Conservation (phyloP, 2,113 vertebrate genomes). For the Propithecus coquereli region DNA sequence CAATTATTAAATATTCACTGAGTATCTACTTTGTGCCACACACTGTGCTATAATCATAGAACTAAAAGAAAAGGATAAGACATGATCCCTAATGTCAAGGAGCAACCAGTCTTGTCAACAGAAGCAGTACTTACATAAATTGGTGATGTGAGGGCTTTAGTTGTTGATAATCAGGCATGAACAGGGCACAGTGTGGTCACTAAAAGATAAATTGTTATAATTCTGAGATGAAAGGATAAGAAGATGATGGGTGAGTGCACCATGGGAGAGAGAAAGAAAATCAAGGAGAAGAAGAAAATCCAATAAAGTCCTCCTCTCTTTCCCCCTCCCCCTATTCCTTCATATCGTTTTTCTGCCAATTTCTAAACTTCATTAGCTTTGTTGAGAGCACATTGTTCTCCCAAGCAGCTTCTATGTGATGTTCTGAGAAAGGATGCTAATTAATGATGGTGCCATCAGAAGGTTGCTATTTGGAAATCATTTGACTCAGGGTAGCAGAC, state of each 20-base stretch:
- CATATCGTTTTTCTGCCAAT: not conserved
- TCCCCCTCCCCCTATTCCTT: not conserved
- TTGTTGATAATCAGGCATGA: not conserved
- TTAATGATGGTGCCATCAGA: conserved; percentile 40
- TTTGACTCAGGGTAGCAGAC: conserved; percentile 11
- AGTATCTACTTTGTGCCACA: not conserved
- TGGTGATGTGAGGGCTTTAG: not conserved
- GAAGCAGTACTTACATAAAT: not conserved
- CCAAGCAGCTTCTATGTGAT: conserved; percentile 40
- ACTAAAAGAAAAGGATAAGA: not conserved
- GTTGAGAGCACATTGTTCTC: conserved; percentile 9
- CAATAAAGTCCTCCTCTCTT: not conserved
- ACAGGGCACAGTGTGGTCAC: not conserved
- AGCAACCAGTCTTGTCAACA: not conserved
- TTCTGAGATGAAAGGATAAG: not conserved
- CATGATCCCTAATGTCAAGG: not conserved
- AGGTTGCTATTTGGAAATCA: conserved; percentile 54
- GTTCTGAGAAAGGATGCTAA: conserved; percentile 53
- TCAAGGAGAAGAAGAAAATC: not conserved
- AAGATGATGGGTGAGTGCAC: not conserved
- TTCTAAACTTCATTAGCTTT: conserved; percentile 28
- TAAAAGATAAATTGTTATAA: not conserved
- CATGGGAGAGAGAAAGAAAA: not conserved
- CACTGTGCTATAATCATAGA: not conserved
- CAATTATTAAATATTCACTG: not conserved